A percentile compares a stretch with the other conserved stretches of the same genome.
phyloP scores from a whole-genome alignment of 1,140 invertebrate species.

The Diorhabda carinulata region DNA sequence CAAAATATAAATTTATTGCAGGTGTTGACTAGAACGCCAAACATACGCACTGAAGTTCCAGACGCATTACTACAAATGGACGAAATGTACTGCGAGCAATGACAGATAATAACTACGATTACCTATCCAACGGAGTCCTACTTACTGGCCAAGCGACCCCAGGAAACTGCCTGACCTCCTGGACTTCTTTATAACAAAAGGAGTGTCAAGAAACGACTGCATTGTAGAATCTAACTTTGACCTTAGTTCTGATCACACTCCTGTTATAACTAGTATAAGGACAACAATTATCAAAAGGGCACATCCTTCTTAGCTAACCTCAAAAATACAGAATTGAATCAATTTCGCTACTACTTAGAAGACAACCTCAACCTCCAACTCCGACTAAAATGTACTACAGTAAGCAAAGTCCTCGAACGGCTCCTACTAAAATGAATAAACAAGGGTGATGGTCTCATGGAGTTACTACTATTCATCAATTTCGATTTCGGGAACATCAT shows the following conservation, averaged over 20 bases:
- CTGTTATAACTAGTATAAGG: not conserved
- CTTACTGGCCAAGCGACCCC: conserved; percentile 42
- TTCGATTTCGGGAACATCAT: no score
- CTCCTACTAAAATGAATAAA: no score
- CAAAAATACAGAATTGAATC: not conserved
- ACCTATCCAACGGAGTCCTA: conserved; percentile 40
- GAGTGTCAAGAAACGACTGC: not conserved
- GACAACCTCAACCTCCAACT: not conserved
- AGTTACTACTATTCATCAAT: no score
- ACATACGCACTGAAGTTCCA: conserved; percentile 45
- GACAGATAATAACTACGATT: conserved; percentile 27
- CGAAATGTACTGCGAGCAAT: conserved; percentile 37
- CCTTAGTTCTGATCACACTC: conserved; percentile 2
- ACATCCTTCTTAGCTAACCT: not conserved
- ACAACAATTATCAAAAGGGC: not conserved
- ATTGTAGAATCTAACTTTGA: conserved; percentile 1
- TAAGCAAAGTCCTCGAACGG: no score
- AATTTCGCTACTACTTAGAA: not conserved
- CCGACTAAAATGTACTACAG: no score
- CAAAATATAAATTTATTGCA: conserved; percentile 39
- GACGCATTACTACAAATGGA: conserved; percentile 38
- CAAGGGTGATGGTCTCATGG: no score
- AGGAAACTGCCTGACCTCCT: not conserved
- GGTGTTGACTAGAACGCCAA: conserved; percentile 50
- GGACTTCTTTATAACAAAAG: no score